These are phyloP conservation scores for Lordiphosa clarofinis DNA, from an alignment of 1,140 invertebrate genomes.

Conservation along the genomic window DNA sequence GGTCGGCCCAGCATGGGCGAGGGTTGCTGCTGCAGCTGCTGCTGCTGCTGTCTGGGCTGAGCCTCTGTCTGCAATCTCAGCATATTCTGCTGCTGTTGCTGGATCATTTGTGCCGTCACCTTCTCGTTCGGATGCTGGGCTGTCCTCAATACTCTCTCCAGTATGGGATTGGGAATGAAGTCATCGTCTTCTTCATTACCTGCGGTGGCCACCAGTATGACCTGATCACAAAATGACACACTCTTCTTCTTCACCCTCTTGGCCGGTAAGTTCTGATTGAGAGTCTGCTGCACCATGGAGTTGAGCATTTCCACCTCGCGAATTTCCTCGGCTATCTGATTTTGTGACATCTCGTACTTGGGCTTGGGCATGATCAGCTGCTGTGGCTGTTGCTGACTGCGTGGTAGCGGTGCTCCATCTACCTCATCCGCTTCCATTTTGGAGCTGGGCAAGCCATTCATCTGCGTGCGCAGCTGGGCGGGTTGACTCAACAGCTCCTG, in stretches of 20 bases:
- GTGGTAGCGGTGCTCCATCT: slow-evolving; percentile 62
- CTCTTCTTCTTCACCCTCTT: slow-evolving; percentile 92
- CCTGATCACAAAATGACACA: slow-evolving; percentile 96
- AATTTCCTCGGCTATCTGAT: slow-evolving; percentile 81
- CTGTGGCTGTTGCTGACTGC: slow-evolving; percentile 31
- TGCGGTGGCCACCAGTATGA: slow-evolving; percentile 93
- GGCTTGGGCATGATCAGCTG: slow-evolving; percentile 57
- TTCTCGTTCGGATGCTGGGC: slow-evolving; percentile 82
- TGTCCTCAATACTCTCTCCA: slow-evolving; percentile 91
- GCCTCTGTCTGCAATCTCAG: slow-evolving; percentile 80
- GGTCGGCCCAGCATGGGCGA: slow-evolving; percentile 55
- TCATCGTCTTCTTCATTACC: slow-evolving; percentile 94
- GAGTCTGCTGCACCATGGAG: slow-evolving; percentile 80
- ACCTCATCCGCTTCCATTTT: slow-evolving; percentile 71
- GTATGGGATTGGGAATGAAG: slow-evolving; percentile 93
- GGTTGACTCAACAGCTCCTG: slow-evolving; percentile 46
- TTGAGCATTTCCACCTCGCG: slow-evolving; percentile 82
- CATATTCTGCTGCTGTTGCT: slow-evolving; percentile 82
- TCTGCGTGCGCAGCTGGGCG: slow-evolving; percentile 60
- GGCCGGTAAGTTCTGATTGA: slow-evolving; percentile 57
- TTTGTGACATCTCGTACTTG: slow-evolving; percentile 71
- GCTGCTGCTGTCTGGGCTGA: slow-evolving; percentile 51
- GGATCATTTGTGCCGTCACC: slow-evolving; percentile 80
- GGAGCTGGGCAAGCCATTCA: slow-evolving; percentile 68
- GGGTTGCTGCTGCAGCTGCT: slow-evolving; percentile 34